A percentile compares a stretch with the other conserved stretches of the same genome.
These are phyloP conservation scores for Notolepis coatsorum DNA, from an alignment of 2,797 vertebrate genomes.

Conservation along the genomic window DNA sequence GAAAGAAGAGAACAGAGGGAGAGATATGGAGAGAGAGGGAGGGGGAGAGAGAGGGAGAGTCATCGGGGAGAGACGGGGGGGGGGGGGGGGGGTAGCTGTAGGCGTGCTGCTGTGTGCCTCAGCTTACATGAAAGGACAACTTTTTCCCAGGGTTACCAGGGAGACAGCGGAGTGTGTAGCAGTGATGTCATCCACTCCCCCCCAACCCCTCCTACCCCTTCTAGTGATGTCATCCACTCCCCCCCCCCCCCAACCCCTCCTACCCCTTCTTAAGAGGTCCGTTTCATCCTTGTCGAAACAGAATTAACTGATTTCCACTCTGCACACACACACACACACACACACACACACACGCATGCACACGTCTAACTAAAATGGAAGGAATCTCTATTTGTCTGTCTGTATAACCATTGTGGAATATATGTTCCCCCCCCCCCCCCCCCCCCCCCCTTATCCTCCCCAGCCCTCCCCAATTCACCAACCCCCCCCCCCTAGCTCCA, in stretches of 20 bases:
- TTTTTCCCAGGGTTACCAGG: slow-evolving; percentile 9
- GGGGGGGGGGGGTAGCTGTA: too few relatives aligned
- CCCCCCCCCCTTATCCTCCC: too few relatives aligned
- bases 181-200: slow-evolving; percentile 1
- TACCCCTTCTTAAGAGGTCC: background rate
- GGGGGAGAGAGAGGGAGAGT: too few relatives aligned
- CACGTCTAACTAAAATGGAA: background rate
- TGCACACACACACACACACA: background rate
- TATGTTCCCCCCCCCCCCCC: too few relatives aligned
- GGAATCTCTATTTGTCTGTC: too few relatives aligned
- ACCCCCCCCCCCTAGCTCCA: too few relatives aligned
- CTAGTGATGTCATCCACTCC: background rate
- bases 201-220: background rate
- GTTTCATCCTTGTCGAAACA: background rate
- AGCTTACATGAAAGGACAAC: background rate
- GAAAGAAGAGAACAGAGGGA: too few relatives aligned
- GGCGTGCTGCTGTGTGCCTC: too few relatives aligned
- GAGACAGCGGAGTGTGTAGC: slow-evolving; percentile 2
- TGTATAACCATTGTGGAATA: too few relatives aligned
- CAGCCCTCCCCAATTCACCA: too few relatives aligned
- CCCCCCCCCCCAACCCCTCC: background rate
- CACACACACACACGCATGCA: background rate
- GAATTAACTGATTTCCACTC: background rate
- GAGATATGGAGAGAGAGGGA: too few relatives aligned
- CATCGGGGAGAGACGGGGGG: too few relatives aligned